phyloP scores from a whole-genome alignment of 2,113 vertebrate genomes.

The Rhinoderma darwinii region DNA sequence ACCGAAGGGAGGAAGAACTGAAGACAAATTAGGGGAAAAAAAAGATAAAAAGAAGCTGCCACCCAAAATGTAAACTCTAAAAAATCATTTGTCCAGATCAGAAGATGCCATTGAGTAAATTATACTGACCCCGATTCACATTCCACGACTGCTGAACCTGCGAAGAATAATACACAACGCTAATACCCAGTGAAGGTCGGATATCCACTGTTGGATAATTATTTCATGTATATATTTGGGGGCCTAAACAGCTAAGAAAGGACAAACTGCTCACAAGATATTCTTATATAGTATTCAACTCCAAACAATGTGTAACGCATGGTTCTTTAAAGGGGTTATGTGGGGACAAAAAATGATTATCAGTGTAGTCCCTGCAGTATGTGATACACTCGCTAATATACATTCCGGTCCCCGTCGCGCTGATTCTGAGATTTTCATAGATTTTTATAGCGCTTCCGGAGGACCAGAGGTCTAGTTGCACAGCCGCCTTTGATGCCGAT shows the following conservation, averaged over 20 bases:
- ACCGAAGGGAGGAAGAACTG: constrained; percentile 9
- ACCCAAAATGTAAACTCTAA: constrained; percentile 23
- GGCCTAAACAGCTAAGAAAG: background rate
- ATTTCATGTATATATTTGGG: too few relatives aligned
- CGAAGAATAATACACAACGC: background rate
- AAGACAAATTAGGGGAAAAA: constrained; percentile 35
- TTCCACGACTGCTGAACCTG: background rate
- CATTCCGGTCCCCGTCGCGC: too few relatives aligned
- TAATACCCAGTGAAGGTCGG: background rate
- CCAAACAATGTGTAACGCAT: too few relatives aligned
- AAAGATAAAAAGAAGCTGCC: background rate
- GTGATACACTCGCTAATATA: too few relatives aligned
- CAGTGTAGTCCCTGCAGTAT: too few relatives aligned
- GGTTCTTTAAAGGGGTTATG: too few relatives aligned
- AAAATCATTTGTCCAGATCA: constrained; percentile 18
- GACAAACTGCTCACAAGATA: background rate
- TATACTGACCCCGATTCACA: background rate
- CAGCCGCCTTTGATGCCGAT: too few relatives aligned
- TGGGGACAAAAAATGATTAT: too few relatives aligned
- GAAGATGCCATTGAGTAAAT: constrained; percentile 24
- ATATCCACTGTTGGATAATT: background rate
- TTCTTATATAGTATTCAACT: too few relatives aligned
- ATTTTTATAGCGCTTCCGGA: too few relatives aligned
- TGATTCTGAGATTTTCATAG: too few relatives aligned
- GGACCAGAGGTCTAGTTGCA: too few relatives aligned